A percentile compares a stretch with the other conserved stretches of the same genome.
Evolutionary conservation across 2,113 vertebrate genomes (phyloP).

Genomic region (Tiliqua scincoides): DNA sequence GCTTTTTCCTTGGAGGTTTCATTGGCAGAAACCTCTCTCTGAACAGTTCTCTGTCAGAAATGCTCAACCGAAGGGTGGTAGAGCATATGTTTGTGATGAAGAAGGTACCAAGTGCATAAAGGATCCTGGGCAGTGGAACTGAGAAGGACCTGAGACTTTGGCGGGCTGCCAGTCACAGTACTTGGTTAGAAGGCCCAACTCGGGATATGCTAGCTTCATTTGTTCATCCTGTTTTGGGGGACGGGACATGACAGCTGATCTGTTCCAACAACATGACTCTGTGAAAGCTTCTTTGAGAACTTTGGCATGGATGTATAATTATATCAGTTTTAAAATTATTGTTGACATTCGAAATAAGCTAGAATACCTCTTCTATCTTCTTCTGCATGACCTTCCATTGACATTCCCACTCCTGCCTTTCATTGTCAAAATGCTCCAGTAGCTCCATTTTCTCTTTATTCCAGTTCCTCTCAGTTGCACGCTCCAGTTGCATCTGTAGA

Average conservation of each 20-base stretch:
- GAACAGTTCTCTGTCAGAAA: neutral
- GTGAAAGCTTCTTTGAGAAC: fast-evolving
- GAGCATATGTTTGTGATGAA: neutral
- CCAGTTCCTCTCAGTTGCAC: constrained; percentile 84
- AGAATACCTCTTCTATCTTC: constrained; percentile 93
- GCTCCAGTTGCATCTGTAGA: constrained; percentile 84
- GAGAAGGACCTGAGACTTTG: neutral
- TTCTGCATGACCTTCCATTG: constrained; percentile 96
- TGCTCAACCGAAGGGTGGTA: neutral
- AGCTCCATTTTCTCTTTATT: constrained; percentile 90
- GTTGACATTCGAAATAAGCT: constrained; percentile 35
- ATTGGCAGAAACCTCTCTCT: too few species aligned
- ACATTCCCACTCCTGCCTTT: constrained; percentile 95
- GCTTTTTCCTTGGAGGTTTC: neutral
- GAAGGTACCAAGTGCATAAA: neutral
- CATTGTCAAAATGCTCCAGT: constrained; percentile 91
- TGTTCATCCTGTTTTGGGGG: neutral
- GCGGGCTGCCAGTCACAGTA: neutral
- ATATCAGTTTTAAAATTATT: constrained; percentile 23
- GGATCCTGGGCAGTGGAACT: neutral
- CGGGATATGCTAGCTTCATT: neutral
- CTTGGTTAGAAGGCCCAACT: neutral
- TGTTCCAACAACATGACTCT: neutral
- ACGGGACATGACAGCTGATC: neutral
- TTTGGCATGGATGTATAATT: neutral